Percentiles rank a stretch among this genome's conserved stretches.
Conservation (phyloP, 2,888 invertebrate species). For the Lathronympha strigana region DNA sequence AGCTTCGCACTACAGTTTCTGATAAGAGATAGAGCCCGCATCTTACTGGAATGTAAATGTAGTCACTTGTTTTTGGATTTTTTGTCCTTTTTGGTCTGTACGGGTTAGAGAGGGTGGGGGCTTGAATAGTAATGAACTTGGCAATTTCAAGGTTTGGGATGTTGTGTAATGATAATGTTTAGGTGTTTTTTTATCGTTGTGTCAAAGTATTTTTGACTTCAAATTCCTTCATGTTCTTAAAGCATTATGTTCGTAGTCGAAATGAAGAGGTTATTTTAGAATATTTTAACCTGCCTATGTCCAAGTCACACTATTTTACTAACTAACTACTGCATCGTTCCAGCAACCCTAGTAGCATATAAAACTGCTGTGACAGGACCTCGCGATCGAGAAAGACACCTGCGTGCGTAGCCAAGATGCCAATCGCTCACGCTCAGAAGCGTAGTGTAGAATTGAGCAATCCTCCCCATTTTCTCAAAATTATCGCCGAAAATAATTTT, state of each 20-base stretch:
- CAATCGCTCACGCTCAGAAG: too few relatives aligned
- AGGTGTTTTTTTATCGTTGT: constrained; percentile 31
- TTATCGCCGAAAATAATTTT: too few relatives aligned
- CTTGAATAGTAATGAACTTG: constrained; percentile 61
- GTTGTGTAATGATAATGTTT: constrained; percentile 35
- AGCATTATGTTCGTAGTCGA: not conserved
- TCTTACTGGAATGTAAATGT: constrained; percentile 48
- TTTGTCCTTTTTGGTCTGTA: constrained; percentile 19
- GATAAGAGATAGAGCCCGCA: constrained; percentile 75
- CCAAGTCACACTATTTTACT: too few relatives aligned
- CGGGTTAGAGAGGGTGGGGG: constrained; percentile 28
- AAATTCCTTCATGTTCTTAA: not conserved
- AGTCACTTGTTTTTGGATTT: constrained; percentile 33
- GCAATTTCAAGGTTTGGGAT: constrained; percentile 40
- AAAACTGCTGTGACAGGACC: too few relatives aligned
- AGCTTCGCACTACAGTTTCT: constrained; percentile 40
- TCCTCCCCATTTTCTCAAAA: too few relatives aligned
- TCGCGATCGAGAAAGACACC: too few relatives aligned
- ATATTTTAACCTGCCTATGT: too few relatives aligned
- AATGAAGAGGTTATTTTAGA: not conserved
- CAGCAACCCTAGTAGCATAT: too few relatives aligned
- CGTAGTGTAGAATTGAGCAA: too few relatives aligned
- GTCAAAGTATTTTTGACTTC: constrained; percentile 6
- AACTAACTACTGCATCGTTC: too few relatives aligned
- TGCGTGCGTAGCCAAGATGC: too few relatives aligned